These are phyloP conservation scores for Eira barbara DNA, from an alignment of 2,113 vertebrate genomes.

Conservation along the genomic window DNA sequence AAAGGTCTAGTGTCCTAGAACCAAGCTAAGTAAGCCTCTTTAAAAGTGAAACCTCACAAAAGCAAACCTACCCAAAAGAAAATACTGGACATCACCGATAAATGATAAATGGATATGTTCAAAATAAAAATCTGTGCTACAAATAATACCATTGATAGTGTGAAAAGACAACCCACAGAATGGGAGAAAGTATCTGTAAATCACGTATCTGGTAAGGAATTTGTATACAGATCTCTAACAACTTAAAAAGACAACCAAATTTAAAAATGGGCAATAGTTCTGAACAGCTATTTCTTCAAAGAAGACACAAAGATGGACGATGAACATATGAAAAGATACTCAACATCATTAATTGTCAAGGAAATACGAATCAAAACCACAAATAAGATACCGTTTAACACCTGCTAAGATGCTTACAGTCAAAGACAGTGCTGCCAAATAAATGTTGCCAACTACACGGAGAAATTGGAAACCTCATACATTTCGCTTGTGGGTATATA, in stretches of 20 bases:
- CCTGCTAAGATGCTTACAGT: background rate
- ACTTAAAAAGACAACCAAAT: background rate
- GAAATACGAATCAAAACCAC: background rate
- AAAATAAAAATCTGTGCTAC: background rate
- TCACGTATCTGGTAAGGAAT: background rate
- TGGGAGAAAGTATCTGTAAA: background rate
- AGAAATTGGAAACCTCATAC: background rate
- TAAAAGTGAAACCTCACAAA: background rate
- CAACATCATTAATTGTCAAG: background rate
- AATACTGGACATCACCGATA: background rate
- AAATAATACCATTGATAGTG: background rate
- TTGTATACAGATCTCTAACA: background rate
- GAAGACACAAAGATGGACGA: background rate
- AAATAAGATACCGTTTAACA: background rate
- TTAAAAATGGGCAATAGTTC: background rate
- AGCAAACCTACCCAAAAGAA: background rate
- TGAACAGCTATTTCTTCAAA: background rate
- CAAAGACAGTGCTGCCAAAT: background rate
- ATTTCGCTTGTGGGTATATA: background rate
- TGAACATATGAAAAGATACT: background rate
- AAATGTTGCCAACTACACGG: background rate
- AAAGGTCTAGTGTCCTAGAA: background rate
- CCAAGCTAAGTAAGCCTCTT: background rate
- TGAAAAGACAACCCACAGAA: background rate
- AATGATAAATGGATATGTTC: background rate